Percentiles rank a stretch among this genome's conserved stretches.
phyloP scores from a whole-genome alignment of 2,113 vertebrate genomes.

The Galemys pyrenaicus region DNA sequence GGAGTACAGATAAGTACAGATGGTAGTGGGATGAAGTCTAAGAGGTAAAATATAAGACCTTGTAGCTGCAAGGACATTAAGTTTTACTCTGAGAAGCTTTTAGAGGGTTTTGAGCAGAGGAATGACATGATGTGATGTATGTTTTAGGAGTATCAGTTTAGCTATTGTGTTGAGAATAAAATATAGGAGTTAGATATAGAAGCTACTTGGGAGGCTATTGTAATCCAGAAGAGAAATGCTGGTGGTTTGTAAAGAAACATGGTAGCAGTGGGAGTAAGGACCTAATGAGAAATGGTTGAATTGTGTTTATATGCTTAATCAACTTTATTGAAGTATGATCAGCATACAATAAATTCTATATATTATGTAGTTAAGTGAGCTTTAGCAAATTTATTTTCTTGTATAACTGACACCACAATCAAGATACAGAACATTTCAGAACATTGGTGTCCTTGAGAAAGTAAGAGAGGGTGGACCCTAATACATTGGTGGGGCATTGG shows the following conservation, averaged over 20 bases:
- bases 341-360: background rate
- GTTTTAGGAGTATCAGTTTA: background rate
- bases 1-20: background rate
- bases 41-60: background rate
- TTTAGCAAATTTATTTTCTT: conserved; percentile 24
- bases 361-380: background rate
- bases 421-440: conserved; percentile 34
- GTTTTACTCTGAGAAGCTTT: background rate
- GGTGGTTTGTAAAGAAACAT: background rate
- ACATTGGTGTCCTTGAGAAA: background rate
- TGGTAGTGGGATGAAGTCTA: background rate
- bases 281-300: background rate
- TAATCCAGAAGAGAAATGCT: background rate
- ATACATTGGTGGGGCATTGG: background rate
- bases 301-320: conserved; percentile 1
- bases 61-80: background rate
- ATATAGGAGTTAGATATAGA: background rate
- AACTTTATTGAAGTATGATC: background rate
- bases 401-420: conserved; percentile 6
- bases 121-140: background rate
- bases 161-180: background rate
- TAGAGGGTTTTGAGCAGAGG: conserved; percentile 31
- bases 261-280: background rate
- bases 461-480: background rate
- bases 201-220: background rate